Evolutionary conservation across 2,797 vertebrate species (phyloP), one percentile per base, ranked within the genome.

Genomic region (Fringilla coelebs): DNA sequence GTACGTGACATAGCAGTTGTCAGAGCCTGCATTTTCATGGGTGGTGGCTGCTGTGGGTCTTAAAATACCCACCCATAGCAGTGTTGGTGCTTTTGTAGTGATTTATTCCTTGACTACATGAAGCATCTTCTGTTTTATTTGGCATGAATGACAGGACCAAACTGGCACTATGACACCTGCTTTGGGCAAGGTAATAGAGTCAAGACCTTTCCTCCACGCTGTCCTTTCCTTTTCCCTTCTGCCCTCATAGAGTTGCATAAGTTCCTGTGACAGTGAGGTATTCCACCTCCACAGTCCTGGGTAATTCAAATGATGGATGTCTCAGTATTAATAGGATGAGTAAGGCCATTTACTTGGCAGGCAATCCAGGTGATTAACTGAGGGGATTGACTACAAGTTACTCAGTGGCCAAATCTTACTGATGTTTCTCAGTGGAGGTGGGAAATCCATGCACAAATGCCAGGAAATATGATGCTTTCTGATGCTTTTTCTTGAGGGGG

Each of bases 1-100:
- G 2, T 52, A 2, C 13, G 32, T 52, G 75, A 19, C 3, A 0
- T 2, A 28, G 25, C 41, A 55, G 9, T 18, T 48, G n/a, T 54
- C 65, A 72, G 80, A 78, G 46, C 49, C 72, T 61, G 31, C 43
- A 60, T 9, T 26, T 25, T 28, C 49, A 6, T 9, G 20, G 32
- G 14, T 31, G 2, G 16, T 40, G 49, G 49, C 70, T 63, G 34
- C 62, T 70, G 13, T 26, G 54, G 29, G 4, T 21, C 68, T 74
- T 63, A 29, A 85, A 71, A 57, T 29, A n/a, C 19, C 20, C 63
- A 15, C 52, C 45, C 49, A 41, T 16, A 38, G 29, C 2, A 31
- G 18, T 7, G 18, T 54, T 21, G 2, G 40, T 40, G 21, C 24
- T 72, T 89, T 18, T 58, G 31, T 17, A 67, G 24, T 16, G 17